Conservation (phyloP, 2,888 invertebrate species). For the Axea sp. region DNA sequence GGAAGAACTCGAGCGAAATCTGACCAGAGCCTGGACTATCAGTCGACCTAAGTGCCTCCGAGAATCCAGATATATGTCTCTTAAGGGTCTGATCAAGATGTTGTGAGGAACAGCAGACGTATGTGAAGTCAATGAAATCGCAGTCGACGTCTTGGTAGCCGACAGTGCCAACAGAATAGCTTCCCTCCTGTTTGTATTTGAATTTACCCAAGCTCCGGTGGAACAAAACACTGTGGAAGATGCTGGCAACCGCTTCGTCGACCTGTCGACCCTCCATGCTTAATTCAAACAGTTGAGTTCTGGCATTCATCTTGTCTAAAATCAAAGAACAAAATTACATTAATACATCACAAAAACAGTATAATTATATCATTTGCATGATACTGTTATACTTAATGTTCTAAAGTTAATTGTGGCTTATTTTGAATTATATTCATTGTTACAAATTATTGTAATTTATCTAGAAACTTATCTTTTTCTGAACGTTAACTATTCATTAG, state of each 20-base stretch:
- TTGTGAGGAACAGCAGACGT: slow-evolving; percentile 95
- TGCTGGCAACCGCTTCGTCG: slow-evolving; percentile 93
- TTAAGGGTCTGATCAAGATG: slow-evolving; percentile 86
- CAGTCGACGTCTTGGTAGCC: slow-evolving; percentile 98
- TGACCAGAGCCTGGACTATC: slow-evolving; percentile 87
- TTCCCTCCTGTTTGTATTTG: slow-evolving; percentile 94
- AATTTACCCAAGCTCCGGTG: slow-evolving; percentile 96
- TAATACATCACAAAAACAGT: too few species aligned
- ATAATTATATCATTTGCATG: too few species aligned
- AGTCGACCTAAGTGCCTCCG: slow-evolving; percentile 87
- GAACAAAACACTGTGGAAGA: slow-evolving; percentile 95
- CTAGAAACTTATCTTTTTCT: too few species aligned
- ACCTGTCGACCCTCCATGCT: slow-evolving; percentile 94
- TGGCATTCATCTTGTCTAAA: slow-evolving; percentile 86
- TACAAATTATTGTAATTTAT: too few species aligned
- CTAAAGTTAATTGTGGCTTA: too few species aligned
- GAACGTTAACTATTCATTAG: too few species aligned
- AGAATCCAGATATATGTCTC: slow-evolving; percentile 88
- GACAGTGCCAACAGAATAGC: slow-evolving; percentile 96
- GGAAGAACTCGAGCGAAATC: slow-evolving; percentile 97
- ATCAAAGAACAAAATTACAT: too few species aligned
- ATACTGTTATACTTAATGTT: too few species aligned
- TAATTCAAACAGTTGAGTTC: slow-evolving; percentile 89
- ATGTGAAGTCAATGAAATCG: slow-evolving; percentile 98
- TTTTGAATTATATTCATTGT: too few species aligned